Evolutionary conservation across 2,888 invertebrate genomes (phyloP).

Genomic region (Leuctra nigra): DNA sequence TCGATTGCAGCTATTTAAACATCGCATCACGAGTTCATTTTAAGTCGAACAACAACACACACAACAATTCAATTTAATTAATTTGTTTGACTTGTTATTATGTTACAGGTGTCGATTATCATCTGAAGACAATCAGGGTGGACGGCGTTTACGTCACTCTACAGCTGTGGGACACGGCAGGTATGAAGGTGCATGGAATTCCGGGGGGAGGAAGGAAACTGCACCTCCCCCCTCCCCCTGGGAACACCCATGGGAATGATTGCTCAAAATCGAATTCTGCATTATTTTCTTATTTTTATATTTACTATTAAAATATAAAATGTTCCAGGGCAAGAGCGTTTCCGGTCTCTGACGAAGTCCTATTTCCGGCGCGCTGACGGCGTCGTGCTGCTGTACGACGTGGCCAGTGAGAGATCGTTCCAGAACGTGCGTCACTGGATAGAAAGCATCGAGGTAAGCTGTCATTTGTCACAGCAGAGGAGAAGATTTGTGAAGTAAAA

Average conservation of each 20-base stretch:
- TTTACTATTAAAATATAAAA: not conserved
- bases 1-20: too few species aligned
- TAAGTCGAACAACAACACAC: too few species aligned
- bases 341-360: conserved; percentile 52
- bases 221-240: too few species aligned
- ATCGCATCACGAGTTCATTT: too few species aligned
- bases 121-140: conserved; percentile 47
- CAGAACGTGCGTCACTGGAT: conserved; percentile 53
- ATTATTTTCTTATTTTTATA: not conserved
- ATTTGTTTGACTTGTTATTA: too few species aligned
- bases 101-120: conserved; percentile 47
- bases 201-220: too few species aligned
- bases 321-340: conserved; percentile 41
- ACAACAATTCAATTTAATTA: too few species aligned
- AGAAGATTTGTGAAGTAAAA: too few species aligned
- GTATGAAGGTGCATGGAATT: too few species aligned
- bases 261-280: not conserved
- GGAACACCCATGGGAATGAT: too few species aligned
- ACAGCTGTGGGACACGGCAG: conserved; percentile 55
- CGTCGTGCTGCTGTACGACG: conserved; percentile 52
- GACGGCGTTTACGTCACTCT: conserved; percentile 45
- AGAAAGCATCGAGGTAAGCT: conserved; percentile 46
- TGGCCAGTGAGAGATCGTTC: conserved; percentile 51
- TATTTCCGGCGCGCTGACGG: conserved; percentile 57
- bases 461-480: not conserved